phyloP scores from a whole-genome alignment of 2,888 invertebrate genomes.

The Emmelina monodactyla region DNA sequence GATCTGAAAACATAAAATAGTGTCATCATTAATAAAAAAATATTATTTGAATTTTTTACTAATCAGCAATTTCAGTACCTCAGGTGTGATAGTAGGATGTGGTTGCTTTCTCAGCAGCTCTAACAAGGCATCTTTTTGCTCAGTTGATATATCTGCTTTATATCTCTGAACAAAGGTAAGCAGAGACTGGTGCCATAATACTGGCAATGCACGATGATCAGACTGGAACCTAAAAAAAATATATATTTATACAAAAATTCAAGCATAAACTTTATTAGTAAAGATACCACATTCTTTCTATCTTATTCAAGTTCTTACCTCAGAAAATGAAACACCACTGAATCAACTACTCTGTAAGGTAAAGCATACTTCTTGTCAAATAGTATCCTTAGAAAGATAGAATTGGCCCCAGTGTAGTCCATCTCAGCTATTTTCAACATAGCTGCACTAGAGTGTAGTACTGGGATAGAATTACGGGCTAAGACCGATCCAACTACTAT shows the following conservation, averaged over 20 bases:
- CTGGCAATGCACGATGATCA: conserved; percentile 86
- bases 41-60: conserved; percentile 6
- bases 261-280: no score
- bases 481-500: conserved; percentile 93
- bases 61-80: no score
- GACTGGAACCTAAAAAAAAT: conserved; percentile 75
- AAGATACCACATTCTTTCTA: no score
- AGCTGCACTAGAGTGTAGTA: conserved; percentile 94
- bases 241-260: no score
- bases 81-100: conserved; percentile 77
- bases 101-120: conserved; percentile 78
- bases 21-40: conserved; percentile 3
- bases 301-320: no score
- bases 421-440: conserved; percentile 96
- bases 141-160: conserved; percentile 91
- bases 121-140: conserved; percentile 88
- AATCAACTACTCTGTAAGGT: conserved; percentile 94
- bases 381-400: conserved; percentile 91
- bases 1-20: conserved; percentile 62
- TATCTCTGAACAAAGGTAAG: conserved; percentile 95
- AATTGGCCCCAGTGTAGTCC: conserved; percentile 96
- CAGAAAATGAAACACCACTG: conserved; percentile 92
- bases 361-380: conserved; percentile 98
- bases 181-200: conserved; percentile 96
- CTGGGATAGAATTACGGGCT: conserved; percentile 90